Conservation (phyloP, 2,113 vertebrate genomes). For the Nycticorax nycticorax region DNA sequence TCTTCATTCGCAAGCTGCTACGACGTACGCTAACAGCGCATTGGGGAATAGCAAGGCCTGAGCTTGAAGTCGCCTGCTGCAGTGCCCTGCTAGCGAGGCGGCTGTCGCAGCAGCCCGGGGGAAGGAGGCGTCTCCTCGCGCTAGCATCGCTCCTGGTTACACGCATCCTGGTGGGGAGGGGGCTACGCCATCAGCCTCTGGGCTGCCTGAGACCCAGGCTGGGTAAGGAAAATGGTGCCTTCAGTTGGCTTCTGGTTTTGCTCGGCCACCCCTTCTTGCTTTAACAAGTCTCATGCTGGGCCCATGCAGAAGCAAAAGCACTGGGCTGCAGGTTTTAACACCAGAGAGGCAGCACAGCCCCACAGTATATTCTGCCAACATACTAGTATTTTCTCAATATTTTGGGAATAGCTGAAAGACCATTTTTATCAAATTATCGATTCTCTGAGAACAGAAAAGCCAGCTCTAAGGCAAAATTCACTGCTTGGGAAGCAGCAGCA, state of each 20-base stretch:
- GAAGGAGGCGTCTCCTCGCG: not conserved
- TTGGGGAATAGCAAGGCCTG: accelerated
- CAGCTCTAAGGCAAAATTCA: not conserved
- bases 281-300: not conserved
- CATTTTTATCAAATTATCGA: not conserved
- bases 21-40: accelerated
- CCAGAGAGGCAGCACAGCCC: not conserved
- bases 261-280: not conserved
- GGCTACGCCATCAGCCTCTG: not conserved
- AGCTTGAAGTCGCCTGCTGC: accelerated
- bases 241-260: not conserved
- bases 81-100: accelerated
- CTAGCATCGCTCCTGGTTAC: not conserved
- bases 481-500: not conserved
- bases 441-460: not conserved
- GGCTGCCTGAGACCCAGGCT: not conserved
- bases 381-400: not conserved
- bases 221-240: not conserved
- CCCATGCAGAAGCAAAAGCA: not conserved
- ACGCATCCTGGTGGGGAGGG: not conserved
- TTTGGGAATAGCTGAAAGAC: not conserved
- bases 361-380: accelerated
- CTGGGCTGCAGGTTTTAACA: not conserved
- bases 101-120: not conserved
- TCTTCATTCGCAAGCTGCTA: not conserved